A percentile compares a stretch with the other conserved stretches of the same genome.
Evolutionary conservation across 1,140 invertebrate species (phyloP).

Genomic region (Philotrypesis tridentata): DNA sequence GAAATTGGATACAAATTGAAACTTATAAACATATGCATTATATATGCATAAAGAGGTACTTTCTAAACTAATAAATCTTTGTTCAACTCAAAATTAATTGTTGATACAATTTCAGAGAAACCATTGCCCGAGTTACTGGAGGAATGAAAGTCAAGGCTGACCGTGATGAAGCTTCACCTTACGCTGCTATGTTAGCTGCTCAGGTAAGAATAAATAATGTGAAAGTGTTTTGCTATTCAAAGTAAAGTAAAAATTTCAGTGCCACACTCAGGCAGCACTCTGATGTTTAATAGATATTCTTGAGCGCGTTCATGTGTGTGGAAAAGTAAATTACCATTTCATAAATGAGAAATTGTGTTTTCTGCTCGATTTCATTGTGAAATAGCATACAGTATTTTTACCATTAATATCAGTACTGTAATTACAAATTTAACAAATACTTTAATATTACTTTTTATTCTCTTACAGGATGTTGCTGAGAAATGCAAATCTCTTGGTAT

Average conservation of each 20-base stretch:
- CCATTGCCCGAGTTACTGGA: constrained; percentile 97
- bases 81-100: not conserved
- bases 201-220: constrained; percentile 80
- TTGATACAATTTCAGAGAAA: constrained; percentile 82
- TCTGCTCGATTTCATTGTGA: not conserved
- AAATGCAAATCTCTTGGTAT: constrained; percentile 98
- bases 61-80: not conserved
- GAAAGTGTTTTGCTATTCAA: not conserved
- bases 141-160: constrained; percentile 99
- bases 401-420: not conserved
- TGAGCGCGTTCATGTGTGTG: constrained; percentile 66
- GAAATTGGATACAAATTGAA: not conserved
- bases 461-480: constrained; percentile 94
- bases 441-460: not conserved
- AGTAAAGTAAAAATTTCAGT: not conserved
- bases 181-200: constrained; percentile 99
- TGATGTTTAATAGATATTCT: constrained; percentile 52
- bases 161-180: constrained; percentile 99
- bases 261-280: constrained; percentile 65
- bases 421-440: not conserved
- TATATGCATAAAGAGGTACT: not conserved
- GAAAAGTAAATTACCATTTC: constrained; percentile 58
- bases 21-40: not conserved
- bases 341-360: not conserved
- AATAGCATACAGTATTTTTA: constrained; percentile 22